A percentile compares a stretch with the other conserved stretches of the same genome.
These are phyloP conservation scores for Hyppa rectilinea DNA, from an alignment of 2,888 invertebrate species.

Conservation along the genomic window DNA sequence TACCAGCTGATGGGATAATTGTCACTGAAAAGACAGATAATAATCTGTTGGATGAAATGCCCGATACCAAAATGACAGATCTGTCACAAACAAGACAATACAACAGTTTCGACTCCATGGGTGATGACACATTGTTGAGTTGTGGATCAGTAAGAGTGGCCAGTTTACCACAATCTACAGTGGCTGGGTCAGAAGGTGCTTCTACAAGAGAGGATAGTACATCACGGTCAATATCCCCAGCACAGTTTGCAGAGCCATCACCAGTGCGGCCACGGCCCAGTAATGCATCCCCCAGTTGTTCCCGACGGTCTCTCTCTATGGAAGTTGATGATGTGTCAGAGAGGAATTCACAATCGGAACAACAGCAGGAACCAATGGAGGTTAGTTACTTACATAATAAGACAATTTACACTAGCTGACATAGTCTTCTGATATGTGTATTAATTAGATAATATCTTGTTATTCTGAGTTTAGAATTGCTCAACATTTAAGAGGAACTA, in stretches of 20 bases:
- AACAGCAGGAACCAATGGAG: slow-evolving; percentile 87
- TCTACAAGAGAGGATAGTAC: slow-evolving; percentile 85
- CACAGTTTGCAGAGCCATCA: slow-evolving; percentile 87
- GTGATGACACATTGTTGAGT: slow-evolving; percentile 85
- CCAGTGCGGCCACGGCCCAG: slow-evolving; percentile 82
- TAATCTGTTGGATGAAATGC: slow-evolving; percentile 88
- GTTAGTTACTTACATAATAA: slow-evolving; percentile 71
- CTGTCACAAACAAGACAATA: slow-evolving; percentile 88
- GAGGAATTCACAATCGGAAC: slow-evolving; percentile 85
- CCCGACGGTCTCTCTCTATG: slow-evolving; percentile 87
- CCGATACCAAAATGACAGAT: slow-evolving; percentile 89
- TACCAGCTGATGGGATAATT: slow-evolving; percentile 86
- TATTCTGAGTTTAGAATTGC: slow-evolving; percentile 6
- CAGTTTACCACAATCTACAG: slow-evolving; percentile 83
- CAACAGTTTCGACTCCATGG: slow-evolving; percentile 89
- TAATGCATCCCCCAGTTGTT: slow-evolving; percentile 87
- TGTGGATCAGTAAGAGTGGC: slow-evolving; percentile 87
- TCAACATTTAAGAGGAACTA: slow-evolving; percentile 1
- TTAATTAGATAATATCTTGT: slow-evolving; percentile 5
- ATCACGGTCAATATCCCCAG: slow-evolving; percentile 86
- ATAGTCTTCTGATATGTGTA: slow-evolving; percentile 26
- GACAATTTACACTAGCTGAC: slow-evolving; percentile 35
- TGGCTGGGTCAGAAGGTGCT: slow-evolving; percentile 80
- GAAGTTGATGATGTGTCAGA: slow-evolving; percentile 88
- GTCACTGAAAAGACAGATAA: slow-evolving; percentile 88